Conservation (phyloP, 2,888 invertebrate genomes). For the Tenodera sinensis region DNA sequence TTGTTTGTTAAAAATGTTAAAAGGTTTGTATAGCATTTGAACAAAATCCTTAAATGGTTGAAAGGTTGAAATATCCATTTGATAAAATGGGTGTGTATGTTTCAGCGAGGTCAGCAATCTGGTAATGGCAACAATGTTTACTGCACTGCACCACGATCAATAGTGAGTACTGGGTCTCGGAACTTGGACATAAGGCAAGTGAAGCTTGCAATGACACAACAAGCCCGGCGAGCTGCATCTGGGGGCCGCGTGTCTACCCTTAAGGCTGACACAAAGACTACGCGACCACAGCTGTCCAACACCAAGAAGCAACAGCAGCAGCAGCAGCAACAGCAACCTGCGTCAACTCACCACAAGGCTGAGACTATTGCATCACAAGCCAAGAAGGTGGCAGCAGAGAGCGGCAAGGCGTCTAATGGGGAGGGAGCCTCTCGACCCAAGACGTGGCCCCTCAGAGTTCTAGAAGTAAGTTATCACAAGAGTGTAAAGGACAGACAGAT, state of each 20-base stretch:
- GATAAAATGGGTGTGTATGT: background rate
- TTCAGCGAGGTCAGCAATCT: slow-evolving; percentile 25
- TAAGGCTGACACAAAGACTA: slow-evolving; percentile 19
- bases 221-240: slow-evolving; percentile 34
- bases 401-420: slow-evolving; percentile 5
- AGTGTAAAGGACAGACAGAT: too few relatives aligned
- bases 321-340: slow-evolving; percentile 31
- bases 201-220: slow-evolving; percentile 45
- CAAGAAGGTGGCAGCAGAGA: slow-evolving; percentile 11
- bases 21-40: too few relatives aligned
- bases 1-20: too few relatives aligned
- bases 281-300: slow-evolving; percentile 31
- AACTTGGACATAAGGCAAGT: slow-evolving; percentile 43
- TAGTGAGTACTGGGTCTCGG: slow-evolving; percentile 37
- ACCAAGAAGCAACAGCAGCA: slow-evolving; percentile 33
- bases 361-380: slow-evolving; percentile 14
- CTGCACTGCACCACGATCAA: slow-evolving; percentile 23
- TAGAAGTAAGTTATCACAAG: slow-evolving; percentile 24
- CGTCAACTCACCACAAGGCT: slow-evolving; percentile 1
- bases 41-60: too few relatives aligned
- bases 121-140: slow-evolving; percentile 38
- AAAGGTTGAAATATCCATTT: too few relatives aligned
- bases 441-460: slow-evolving; percentile 34
- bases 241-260: slow-evolving; percentile 20
- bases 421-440: slow-evolving; percentile 31